These are phyloP conservation scores for Plumapathes pennacea DNA, from an alignment of 92 coral and sea anemone genomes.

Conservation along the genomic window DNA sequence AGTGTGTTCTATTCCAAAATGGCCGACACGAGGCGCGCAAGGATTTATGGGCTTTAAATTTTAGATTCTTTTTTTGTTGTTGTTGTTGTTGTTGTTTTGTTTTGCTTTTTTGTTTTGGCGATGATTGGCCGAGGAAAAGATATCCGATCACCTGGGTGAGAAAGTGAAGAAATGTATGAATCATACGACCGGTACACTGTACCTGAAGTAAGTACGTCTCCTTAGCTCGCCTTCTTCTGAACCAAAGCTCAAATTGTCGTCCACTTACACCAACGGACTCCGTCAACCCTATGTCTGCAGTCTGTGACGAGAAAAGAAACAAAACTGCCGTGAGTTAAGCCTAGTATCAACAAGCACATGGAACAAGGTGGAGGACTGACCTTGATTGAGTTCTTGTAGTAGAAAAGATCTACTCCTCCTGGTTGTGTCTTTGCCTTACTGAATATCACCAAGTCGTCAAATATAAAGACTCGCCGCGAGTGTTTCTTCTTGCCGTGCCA, in stretches of 20 bases:
- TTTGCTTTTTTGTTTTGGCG: no score
- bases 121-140: no score
- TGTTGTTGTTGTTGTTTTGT: no score
- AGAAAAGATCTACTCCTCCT: slow-evolving; percentile 91
- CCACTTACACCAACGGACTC: slow-evolving; percentile 96
- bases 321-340: no score
- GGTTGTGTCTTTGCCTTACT: slow-evolving; percentile 90
- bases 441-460: slow-evolving; percentile 92
- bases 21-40: no score
- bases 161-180: no score
- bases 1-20: no score
- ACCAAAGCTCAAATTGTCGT: slow-evolving; percentile 93
- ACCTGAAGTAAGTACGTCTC: slow-evolving; percentile 93
- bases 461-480: slow-evolving; percentile 84
- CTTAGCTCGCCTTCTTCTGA: slow-evolving; percentile 74
- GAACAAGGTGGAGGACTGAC: slow-evolving; percentile 23
- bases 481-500: slow-evolving; percentile 94
- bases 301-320: slow-evolving; percentile 32
- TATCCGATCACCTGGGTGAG: no score
- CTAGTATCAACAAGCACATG: neutral
- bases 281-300: slow-evolving; percentile 92
- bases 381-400: slow-evolving; percentile 94
- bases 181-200: no score
- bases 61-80: no score
- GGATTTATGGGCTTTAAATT: no score